Conservation (phyloP, 1,140 invertebrate genomes). For the Drosophila kikkawai region DNA sequence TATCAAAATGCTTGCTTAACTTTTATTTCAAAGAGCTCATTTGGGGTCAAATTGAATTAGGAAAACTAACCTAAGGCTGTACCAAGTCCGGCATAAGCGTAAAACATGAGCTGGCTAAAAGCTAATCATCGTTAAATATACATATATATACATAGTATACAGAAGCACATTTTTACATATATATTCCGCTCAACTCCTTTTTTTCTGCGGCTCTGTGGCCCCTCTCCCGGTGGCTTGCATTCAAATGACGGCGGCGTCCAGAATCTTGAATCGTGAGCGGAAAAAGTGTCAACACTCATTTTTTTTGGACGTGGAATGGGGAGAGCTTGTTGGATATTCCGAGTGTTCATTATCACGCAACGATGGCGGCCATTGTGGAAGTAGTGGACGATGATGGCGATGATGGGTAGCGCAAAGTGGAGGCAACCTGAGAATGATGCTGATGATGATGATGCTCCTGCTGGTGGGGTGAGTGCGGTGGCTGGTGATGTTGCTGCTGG, state of each 20-base stretch:
- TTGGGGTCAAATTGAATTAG: conserved; percentile 20
- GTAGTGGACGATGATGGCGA: conserved; percentile 38
- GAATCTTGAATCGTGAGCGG: conserved; percentile 44
- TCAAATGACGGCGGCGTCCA: conserved; percentile 28
- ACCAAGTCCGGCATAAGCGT: conserved; percentile 37
- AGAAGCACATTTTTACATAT: conserved; percentile 38
- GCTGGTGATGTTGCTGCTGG: conserved; percentile 10
- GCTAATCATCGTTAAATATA: conserved; percentile 52
- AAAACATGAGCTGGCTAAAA: conserved; percentile 45
- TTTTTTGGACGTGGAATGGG: conserved; percentile 23
- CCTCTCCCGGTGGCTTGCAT: conserved; percentile 8
- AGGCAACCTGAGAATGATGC: conserved; percentile 36
- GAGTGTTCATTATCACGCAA: conserved; percentile 73
- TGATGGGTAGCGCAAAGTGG: conserved; percentile 26
- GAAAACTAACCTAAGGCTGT: conserved; percentile 26
- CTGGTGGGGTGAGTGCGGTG: conserved; percentile 9
- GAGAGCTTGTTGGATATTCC: conserved; percentile 31
- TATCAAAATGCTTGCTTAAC: not conserved
- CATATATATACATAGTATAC: conserved; percentile 55
- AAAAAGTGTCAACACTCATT: conserved; percentile 54
- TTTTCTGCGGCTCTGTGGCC: not conserved
- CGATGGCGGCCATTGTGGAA: conserved; percentile 70
- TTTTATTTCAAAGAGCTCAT: conserved; percentile 15
- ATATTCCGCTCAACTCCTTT: conserved; percentile 24
- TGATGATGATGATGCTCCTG: conserved; percentile 39